Base-by-base conservation (phyloP, 2,888 invertebrate genomes). In the Hedychridium roseum region DNA sequence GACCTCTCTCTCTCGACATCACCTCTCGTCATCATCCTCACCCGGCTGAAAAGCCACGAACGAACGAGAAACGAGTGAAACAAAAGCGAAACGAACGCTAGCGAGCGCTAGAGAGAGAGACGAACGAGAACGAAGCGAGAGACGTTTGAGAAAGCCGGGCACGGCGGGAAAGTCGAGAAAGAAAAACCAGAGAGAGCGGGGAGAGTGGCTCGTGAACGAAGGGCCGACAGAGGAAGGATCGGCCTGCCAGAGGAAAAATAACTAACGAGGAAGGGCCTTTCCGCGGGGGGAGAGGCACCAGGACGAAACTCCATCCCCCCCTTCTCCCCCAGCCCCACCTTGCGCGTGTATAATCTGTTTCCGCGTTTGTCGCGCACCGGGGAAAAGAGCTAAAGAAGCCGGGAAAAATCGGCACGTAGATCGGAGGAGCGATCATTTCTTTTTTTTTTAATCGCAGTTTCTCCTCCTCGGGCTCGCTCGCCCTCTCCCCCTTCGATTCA, bases 1-100 rank as follows among this genome's bases (percentile, higher is more conserved):
- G 69, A 66, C 39, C 39, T n/a, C n/a, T n/a, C n/a, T 52, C 51
- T 54, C 47, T 50, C 57, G 36, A 53, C 53, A 57, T 54, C 57
- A 60, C 52, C 63, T 50, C 64, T 54, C 60, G 54, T 48, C 56
- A 52, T 56, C 54, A 50, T 40, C 51, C 45, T 57, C 50, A 27
- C 20, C 11, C 32, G 50, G 37, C 37, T 47, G 49, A 41, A 39
- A 42, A 48, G 12, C n/a, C 26, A 21, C 43, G 20, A 38, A 27
- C 12, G 20, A 39, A 39, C n/a, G 18, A 39, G 28, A 30, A 28
- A 43, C 31, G 45, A 23, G 31, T 17, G 50, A 35, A 42, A 41
- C 43, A 44, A 32, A 17, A 47, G 35, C 16, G 37, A 32, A 34
- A 38, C 35, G n/a, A 23, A 38, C 21, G 35, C 38, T 20, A 28